phyloP scores from a whole-genome alignment of 2,888 invertebrate species.

The Keiferia lycopersicella region DNA sequence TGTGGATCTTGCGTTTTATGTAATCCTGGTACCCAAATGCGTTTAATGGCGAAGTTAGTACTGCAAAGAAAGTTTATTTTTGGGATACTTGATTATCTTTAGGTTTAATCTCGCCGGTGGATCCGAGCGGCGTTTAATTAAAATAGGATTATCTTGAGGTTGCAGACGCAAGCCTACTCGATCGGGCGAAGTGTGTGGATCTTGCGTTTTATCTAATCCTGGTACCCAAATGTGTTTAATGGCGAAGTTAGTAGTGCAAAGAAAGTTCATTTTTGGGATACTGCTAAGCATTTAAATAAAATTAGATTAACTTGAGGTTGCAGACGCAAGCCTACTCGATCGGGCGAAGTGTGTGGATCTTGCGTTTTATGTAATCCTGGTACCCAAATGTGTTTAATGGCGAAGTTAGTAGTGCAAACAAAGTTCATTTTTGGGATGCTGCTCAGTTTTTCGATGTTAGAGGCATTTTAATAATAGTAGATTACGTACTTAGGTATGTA shows the following conservation, averaged over 20 bases:
- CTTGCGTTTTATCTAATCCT: background rate
- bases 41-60: no score
- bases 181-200: constrained; percentile 14
- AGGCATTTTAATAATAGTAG: constrained; percentile 70
- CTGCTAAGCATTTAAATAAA: constrained; percentile 69
- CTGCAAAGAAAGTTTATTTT: no score
- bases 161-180: constrained; percentile 40
- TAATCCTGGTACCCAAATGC: background rate
- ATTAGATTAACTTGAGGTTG: constrained; percentile 65
- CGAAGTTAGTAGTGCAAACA: no score
- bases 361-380: background rate
- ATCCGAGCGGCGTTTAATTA: constrained; percentile 66
- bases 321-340: constrained; percentile 38
- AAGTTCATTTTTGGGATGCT: no score
- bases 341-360: background rate
- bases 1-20: constrained; percentile 7
- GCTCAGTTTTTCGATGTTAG: no score
- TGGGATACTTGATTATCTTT: no score
- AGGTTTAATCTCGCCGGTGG: constrained; percentile 62
- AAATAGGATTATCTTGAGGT: constrained; percentile 67
- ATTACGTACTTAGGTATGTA: no score
- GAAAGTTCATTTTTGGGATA: no score
- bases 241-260: no score
- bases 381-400: background rate
- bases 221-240: background rate